These are phyloP conservation scores for Euproctis similis DNA, from an alignment of 2,888 invertebrate species.

Conservation along the genomic window DNA sequence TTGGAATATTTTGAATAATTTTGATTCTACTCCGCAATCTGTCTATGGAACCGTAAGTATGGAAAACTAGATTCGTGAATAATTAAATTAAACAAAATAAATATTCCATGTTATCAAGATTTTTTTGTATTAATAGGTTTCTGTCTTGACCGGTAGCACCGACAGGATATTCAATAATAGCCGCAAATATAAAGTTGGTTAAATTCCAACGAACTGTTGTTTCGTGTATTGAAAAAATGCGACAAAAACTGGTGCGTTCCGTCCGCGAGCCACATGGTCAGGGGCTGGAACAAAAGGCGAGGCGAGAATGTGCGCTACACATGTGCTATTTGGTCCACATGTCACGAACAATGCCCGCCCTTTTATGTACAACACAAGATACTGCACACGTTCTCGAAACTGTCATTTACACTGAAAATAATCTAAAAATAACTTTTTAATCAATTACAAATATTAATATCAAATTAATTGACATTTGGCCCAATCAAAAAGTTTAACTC, in stretches of 20 bases:
- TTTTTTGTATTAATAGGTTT: constrained; percentile 13
- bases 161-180: constrained; percentile 37
- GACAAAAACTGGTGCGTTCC: constrained; percentile 51
- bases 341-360: constrained; percentile 47
- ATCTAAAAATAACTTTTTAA: too few species aligned
- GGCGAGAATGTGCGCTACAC: constrained; percentile 67
- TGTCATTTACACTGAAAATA: too few species aligned
- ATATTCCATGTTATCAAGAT: too few species aligned
- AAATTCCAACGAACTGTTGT: constrained; percentile 27
- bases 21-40: too few species aligned
- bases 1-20: too few species aligned
- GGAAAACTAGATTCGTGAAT: too few species aligned
- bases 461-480: too few species aligned
- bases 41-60: too few species aligned
- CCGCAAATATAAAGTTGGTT: constrained; percentile 34
- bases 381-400: constrained; percentile 30
- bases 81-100: too few species aligned
- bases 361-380: constrained; percentile 33
- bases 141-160: constrained; percentile 25
- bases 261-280: constrained; percentile 57
- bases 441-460: too few species aligned
- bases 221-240: constrained; percentile 42
- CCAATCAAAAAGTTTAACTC: too few species aligned
- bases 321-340: constrained; percentile 55
- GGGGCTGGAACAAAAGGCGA: constrained; percentile 55